These are phyloP conservation scores for Etheostoma spectabile DNA, from an alignment of 2,113 vertebrate genomes.

Conservation along the genomic window DNA sequence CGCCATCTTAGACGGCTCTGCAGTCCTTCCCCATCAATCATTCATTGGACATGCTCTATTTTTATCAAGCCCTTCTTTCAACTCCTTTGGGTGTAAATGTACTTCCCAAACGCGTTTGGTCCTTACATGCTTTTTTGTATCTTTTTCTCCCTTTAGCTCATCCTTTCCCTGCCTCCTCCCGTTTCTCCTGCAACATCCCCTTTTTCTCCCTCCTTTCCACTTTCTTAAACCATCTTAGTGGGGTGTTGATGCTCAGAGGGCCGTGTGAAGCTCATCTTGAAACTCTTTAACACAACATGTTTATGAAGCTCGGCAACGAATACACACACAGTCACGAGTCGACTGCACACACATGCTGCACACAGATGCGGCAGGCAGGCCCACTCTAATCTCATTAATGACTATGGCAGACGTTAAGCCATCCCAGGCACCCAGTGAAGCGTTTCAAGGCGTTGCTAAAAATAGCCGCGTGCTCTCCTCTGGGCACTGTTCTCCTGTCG, in stretches of 20 bases:
- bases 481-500: slow-evolving; percentile 55
- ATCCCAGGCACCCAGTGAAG: slow-evolving; percentile 60
- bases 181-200: background rate
- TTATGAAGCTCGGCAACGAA: background rate
- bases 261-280: background rate
- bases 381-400: slow-evolving; percentile 54
- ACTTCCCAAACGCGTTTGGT: background rate
- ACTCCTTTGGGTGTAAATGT: background rate
- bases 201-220: too few relatives aligned
- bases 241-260: slow-evolving; percentile 10
- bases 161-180: background rate
- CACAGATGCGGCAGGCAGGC: slow-evolving; percentile 27
- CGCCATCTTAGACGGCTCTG: slow-evolving; percentile 4
- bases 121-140: background rate
- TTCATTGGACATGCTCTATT: background rate
- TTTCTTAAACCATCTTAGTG: background rate
- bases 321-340: slow-evolving; percentile 5
- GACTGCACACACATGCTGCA: background rate
- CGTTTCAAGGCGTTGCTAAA: slow-evolving; percentile 69
- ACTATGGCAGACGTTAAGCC: slow-evolving; percentile 61
- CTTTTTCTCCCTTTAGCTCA: background rate
- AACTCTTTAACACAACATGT: slow-evolving; percentile 10
- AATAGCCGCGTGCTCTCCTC: slow-evolving; percentile 72
- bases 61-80: background rate
- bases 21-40: slow-evolving; percentile 11